Evolutionary conservation across 2,797 vertebrate genomes (phyloP).

Genomic region (Chaenodraco wilsoni): DNA sequence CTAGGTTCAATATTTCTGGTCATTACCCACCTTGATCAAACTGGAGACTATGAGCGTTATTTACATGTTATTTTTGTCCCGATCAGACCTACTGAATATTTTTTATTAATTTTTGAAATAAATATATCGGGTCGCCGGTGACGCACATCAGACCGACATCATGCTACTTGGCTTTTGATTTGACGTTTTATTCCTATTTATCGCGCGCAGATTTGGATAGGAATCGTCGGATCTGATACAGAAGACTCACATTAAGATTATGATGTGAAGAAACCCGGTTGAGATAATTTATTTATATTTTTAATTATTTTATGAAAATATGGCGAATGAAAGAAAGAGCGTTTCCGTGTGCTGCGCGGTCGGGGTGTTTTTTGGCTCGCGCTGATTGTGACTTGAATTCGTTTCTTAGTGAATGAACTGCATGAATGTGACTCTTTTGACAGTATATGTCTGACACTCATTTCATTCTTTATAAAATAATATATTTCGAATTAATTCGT

Average conservation of each 20-base stretch:
- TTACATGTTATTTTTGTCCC: slow-evolving; percentile 82
- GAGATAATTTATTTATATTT: slow-evolving; percentile 89
- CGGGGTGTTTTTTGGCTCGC: slow-evolving; percentile 82
- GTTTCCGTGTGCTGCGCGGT: slow-evolving; percentile 82
- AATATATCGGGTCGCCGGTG: slow-evolving; percentile 73
- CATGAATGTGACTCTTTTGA: slow-evolving; percentile 84
- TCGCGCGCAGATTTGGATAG: slow-evolving; percentile 56
- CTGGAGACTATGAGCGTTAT: slow-evolving; percentile 77
- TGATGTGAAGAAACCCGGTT: slow-evolving; percentile 65
- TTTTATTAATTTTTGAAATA: slow-evolving; percentile 90
- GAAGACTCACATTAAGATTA: slow-evolving; percentile 74
- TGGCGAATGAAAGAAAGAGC: slow-evolving; percentile 88
- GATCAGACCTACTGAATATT: slow-evolving; percentile 79
- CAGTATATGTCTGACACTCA: slow-evolving; percentile 60
- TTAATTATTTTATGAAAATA: slow-evolving; percentile 98
- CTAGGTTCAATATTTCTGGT: slow-evolving; percentile 30
- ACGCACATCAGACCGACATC: slow-evolving; percentile 72
- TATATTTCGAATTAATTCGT: slow-evolving; percentile 66
- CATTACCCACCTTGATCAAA: slow-evolving; percentile 57
- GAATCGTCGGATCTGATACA: slow-evolving; percentile 90
- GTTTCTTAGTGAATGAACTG: slow-evolving; percentile 86
- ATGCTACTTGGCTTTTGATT: slow-evolving; percentile 68
- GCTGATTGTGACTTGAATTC: slow-evolving; percentile 87
- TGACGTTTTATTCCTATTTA: slow-evolving; percentile 73
- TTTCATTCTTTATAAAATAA: slow-evolving; percentile 62